Percentiles rank a stretch among this genome's conserved stretches.
These are phyloP conservation scores for Ptychodera flava DNA, from an alignment of 35 echinoderm and acorn worm species.

Conservation along the genomic window DNA sequence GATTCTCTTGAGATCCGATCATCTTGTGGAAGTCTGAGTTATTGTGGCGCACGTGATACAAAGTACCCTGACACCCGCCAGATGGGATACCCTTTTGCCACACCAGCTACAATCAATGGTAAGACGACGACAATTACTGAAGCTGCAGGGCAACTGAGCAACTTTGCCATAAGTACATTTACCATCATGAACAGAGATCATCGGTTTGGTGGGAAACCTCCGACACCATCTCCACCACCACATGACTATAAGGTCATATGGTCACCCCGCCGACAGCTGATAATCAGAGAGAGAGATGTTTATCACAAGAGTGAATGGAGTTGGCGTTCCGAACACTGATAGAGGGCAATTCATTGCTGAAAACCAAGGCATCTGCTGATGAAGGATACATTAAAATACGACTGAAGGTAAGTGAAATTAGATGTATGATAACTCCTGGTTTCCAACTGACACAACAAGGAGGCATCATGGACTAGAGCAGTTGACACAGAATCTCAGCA, in stretches of 20 bases:
- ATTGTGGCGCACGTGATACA: conserved; percentile 45
- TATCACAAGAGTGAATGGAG: neutral
- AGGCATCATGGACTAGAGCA: no score
- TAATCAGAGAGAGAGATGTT: neutral
- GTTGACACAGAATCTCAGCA: no score
- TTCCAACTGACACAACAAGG: no score
- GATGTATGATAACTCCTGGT: no score
- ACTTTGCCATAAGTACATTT: neutral
- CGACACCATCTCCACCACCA: neutral
- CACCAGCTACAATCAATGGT: neutral
- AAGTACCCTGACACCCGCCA: conserved; percentile 49
- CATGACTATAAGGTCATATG: neutral
- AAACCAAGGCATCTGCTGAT: neutral
- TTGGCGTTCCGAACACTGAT: neutral
- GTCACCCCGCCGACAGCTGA: neutral
- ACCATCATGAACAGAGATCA: neutral
- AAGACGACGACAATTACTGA: neutral
- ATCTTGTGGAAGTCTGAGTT: conserved; percentile 16
- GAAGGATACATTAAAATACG: neutral
- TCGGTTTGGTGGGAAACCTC: neutral
- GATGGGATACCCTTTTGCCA: conserved; percentile 71
- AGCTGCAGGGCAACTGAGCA: neutral
- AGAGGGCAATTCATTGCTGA: neutral
- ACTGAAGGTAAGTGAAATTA: neutral
- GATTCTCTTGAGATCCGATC: conserved; percentile 42